These are phyloP conservation scores for Orientallactaga bullata DNA, from an alignment of 2,113 vertebrate genomes.

Conservation along the genomic window DNA sequence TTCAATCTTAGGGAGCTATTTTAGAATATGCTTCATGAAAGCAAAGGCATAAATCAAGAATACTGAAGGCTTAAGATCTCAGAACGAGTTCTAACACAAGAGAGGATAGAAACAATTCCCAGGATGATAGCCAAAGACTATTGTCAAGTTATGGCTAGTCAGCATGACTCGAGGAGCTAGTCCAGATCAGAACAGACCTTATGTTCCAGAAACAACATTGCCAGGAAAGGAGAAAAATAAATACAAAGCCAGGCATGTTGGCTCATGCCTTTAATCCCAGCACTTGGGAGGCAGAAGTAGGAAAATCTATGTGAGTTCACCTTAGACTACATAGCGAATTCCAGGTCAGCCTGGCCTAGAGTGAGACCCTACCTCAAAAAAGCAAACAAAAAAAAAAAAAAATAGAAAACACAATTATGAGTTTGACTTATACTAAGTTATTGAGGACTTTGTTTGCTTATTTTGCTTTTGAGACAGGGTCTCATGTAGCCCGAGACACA, in stretches of 20 bases:
- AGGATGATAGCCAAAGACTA: neutral
- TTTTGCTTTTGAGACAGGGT: neutral
- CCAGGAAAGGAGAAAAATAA: neutral
- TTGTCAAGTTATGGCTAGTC: neutral
- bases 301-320: too few relatives aligned
- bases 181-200: neutral
- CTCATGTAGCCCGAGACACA: neutral
- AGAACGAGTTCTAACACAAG: neutral
- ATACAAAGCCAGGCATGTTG: neutral
- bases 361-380: too few relatives aligned
- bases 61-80: neutral
- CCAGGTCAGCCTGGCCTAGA: too few relatives aligned
- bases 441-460: neutral
- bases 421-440: neutral
- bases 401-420: neutral
- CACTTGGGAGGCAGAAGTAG: too few relatives aligned
- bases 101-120: neutral
- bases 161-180: neutral
- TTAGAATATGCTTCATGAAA: neutral
- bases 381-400: neutral
- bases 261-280: too few relatives aligned
- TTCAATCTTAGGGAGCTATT: slow-evolving; percentile 25
- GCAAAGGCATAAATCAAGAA: slow-evolving; percentile 6
- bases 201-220: neutral
- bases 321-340: too few relatives aligned